phyloP scores from a whole-genome alignment of 2,797 vertebrate species.

The Sebastes diaconus region DNA sequence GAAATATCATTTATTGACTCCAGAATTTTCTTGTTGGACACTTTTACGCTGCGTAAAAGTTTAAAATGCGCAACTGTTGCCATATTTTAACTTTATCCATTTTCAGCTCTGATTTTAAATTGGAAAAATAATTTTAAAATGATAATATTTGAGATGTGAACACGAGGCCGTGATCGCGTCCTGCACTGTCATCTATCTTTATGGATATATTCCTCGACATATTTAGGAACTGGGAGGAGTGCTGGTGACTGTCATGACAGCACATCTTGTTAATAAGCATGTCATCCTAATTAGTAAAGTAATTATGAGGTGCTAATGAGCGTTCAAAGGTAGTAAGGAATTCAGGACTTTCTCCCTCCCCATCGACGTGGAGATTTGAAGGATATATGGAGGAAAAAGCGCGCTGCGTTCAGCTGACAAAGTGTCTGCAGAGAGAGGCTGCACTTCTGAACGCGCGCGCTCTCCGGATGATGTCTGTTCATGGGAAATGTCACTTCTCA shows the following conservation, averaged over 20 bases:
- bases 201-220: conserved; percentile 49
- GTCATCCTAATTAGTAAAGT: conserved; percentile 93
- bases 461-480: conserved; percentile 26
- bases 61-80: not conserved
- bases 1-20: not conserved
- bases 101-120: not conserved
- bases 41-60: not conserved
- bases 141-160: not conserved
- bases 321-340: conserved; percentile 84
- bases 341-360: conserved; percentile 75
- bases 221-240: conserved; percentile 78
- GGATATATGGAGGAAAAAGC: conserved; percentile 52
- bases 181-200: conserved; percentile 28
- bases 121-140: not conserved
- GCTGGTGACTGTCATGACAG: conserved; percentile 83
- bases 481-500: conserved; percentile 33
- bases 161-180: not conserved
- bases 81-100: not conserved
- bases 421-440: conserved; percentile 35
- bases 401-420: conserved; percentile 36
- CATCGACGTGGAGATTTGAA: conserved; percentile 70
- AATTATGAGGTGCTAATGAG: conserved; percentile 94
- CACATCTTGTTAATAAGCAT: conserved; percentile 85
- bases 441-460: not conserved
- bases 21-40: not conserved